Evolutionary conservation across 2,113 vertebrate species (phyloP).

Genomic region (Melanostigma gelatinosum): DNA sequence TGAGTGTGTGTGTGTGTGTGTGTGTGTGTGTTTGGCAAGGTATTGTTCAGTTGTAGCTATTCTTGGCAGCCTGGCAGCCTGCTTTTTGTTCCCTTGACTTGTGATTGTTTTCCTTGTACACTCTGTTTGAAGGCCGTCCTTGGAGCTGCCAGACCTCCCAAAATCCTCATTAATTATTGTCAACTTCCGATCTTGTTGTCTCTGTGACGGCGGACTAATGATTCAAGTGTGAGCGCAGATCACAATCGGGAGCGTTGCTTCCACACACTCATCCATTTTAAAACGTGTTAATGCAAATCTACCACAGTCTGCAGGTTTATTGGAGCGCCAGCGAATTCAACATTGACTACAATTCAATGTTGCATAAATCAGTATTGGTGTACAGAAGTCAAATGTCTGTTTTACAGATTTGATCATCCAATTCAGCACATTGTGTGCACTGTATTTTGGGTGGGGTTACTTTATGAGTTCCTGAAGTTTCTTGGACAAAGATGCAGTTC

Average conservation of each 20-base stretch:
- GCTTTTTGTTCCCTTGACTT: constrained; percentile 67
- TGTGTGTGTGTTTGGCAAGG: constrained; percentile 35
- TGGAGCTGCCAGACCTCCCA: constrained; percentile 38
- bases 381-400: constrained; percentile 45
- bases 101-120: constrained; percentile 64
- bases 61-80: constrained; percentile 59
- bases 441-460: neutral
- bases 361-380: constrained; percentile 13
- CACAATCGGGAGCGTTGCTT: neutral
- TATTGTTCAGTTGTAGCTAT: constrained; percentile 67
- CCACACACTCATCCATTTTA: neutral
- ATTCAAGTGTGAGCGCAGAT: constrained; percentile 10
- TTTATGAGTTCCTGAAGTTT: neutral
- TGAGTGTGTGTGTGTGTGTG: constrained; percentile 11
- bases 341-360: neutral
- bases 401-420: constrained; percentile 38
- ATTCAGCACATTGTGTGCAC: constrained; percentile 17
- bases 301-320: neutral
- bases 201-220: neutral
- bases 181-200: constrained; percentile 27
- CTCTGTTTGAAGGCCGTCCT: constrained; percentile 48
- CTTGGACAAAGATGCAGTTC: neutral
- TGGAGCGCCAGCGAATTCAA: neutral
- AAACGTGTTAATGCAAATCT: neutral
- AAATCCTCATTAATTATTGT: constrained; percentile 61